Evolutionary conservation across 2,113 vertebrate genomes (phyloP).

Genomic region (Malurus cyaneus): DNA sequence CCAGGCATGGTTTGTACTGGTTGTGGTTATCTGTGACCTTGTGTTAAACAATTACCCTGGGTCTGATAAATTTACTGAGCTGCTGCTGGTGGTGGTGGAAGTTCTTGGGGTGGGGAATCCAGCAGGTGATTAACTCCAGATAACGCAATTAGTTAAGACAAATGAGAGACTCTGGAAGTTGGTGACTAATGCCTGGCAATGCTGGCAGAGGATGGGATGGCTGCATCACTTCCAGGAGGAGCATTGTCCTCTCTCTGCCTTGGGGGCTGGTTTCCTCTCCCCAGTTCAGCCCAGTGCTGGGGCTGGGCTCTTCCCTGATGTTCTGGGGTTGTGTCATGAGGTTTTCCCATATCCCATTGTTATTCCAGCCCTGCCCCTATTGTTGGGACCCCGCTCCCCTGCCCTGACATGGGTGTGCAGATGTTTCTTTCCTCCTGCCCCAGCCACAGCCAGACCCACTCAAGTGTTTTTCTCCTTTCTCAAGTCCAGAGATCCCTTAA

Average conservation of each 20-base stretch:
- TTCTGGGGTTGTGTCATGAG: rapidly evolving
- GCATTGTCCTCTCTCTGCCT: not conserved
- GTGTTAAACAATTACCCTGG: not conserved
- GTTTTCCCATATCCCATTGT: rapidly evolving
- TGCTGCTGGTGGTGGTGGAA: not conserved
- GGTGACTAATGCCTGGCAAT: not conserved
- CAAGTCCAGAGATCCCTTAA: not conserved
- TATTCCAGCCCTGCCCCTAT: not conserved
- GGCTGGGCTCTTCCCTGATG: not conserved
- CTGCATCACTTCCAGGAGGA: not conserved
- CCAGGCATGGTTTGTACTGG: not conserved
- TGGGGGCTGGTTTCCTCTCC: not conserved
- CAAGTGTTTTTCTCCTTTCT: not conserved
- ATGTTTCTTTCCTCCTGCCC: not conserved
- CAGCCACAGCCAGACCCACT: not conserved
- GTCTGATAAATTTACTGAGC: not conserved
- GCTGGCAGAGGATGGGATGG: not conserved
- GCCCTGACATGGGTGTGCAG: not conserved
- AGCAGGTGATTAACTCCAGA: not conserved
- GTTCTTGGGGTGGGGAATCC: not conserved
- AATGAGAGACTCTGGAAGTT: not conserved
- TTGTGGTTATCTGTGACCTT: not conserved
- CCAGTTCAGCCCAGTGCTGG: not conserved
- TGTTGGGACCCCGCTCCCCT: rapidly evolving
- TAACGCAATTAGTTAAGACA: not conserved